Percentiles rank a stretch among this genome's conserved stretches.
Evolutionary conservation across 23 tunicate species (phyloP).

Genomic region (Trididemnum nubilum): DNA sequence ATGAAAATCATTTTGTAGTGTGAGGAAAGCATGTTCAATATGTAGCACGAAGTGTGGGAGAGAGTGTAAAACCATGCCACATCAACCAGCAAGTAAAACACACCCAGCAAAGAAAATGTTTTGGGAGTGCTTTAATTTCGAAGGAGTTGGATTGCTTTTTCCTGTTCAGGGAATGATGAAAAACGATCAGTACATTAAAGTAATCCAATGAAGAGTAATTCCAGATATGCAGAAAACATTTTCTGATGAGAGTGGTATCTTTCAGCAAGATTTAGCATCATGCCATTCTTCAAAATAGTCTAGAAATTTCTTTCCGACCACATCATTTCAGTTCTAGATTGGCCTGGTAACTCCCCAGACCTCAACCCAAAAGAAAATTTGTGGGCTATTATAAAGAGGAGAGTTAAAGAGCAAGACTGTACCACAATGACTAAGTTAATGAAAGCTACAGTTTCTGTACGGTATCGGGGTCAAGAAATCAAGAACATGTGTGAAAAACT

Average conservation of each 20-base stretch:
- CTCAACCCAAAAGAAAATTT: constrained; percentile 11
- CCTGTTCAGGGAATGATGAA: constrained; percentile 17
- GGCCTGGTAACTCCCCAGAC: constrained; percentile 19
- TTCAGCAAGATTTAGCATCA: not conserved
- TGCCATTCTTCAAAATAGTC: not conserved
- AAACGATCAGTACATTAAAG: not conserved
- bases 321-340: not conserved
- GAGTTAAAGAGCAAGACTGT: constrained; percentile 1
- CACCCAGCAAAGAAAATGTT: constrained; percentile 1
- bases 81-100: not conserved
- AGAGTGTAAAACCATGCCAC: not conserved
- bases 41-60: not conserved
- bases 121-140: not conserved
- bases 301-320: not conserved
- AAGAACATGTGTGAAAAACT: not conserved
- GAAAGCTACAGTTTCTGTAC: not conserved
- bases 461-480: constrained; percentile 10
- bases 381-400: not conserved
- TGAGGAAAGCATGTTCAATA: too few relatives aligned
- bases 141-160: not conserved
- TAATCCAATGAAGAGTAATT: not conserved
- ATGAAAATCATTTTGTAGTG: too few relatives aligned
- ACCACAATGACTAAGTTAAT: not conserved
- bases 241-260: not conserved
- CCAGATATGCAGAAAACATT: not conserved